phyloP scores from a whole-genome alignment of 2,888 invertebrate genomes.

The Rotaria socialis region DNA sequence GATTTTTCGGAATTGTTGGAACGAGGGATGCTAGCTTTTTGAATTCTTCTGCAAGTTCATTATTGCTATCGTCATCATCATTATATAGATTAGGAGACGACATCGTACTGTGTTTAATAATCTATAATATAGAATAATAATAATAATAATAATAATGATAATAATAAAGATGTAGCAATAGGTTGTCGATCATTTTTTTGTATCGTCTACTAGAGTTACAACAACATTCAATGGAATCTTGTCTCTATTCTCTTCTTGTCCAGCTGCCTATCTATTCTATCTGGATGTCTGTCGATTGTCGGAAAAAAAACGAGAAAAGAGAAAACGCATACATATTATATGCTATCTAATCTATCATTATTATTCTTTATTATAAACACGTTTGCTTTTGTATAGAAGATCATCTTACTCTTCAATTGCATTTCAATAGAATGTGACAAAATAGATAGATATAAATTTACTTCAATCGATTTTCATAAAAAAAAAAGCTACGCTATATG shows the following conservation, averaged over 20 bases:
- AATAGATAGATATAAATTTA: neutral
- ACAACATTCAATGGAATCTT: constrained; percentile 15
- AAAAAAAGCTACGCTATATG: neutral
- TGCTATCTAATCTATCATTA: constrained; percentile 32
- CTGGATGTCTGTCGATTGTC: constrained; percentile 29
- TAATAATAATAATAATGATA: neutral
- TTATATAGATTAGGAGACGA: neutral
- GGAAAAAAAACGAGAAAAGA: neutral
- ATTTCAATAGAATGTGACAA: neutral
- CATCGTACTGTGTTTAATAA: neutral
- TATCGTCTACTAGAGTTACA: constrained; percentile 7
- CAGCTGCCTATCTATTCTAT: constrained; percentile 19
- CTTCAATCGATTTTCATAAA: neutral
- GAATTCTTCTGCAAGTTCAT: neutral
- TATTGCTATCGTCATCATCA: neutral
- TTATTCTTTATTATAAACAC: constrained; percentile 27
- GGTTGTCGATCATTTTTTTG: constrained; percentile 15
- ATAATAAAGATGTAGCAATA: neutral
- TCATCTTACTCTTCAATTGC: constrained; percentile 8
- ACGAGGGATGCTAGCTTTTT: constrained; percentile 18
- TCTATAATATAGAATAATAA: neutral
- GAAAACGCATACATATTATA: constrained; percentile 22
- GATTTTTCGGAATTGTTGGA: constrained; percentile 13
- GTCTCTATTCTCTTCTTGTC: neutral
- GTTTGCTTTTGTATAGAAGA: constrained; percentile 13